Conservation (phyloP, 2,888 invertebrate species). For the Aelia acuminata region DNA sequence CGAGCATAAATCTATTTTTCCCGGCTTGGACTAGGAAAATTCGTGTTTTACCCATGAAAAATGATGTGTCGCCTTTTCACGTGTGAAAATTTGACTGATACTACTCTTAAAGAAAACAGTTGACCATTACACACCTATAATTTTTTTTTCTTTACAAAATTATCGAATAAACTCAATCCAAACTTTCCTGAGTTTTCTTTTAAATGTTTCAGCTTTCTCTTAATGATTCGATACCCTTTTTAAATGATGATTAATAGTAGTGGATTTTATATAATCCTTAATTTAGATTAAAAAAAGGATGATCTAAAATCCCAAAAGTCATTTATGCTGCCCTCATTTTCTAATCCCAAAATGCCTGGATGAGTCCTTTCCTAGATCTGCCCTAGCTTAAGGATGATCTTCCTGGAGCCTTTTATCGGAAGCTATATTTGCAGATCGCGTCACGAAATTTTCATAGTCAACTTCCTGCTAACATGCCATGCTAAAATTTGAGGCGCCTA, state of each 20-base stretch:
- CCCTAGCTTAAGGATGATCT: neutral
- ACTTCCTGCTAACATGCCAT: neutral
- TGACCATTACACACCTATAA: no score
- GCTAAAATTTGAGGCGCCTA: neutral
- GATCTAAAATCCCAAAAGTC: neutral
- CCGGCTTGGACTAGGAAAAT: no score
- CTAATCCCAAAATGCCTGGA: no score
- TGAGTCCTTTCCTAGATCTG: neutral
- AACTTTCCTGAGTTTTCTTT: no score
- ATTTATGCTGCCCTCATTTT: neutral
- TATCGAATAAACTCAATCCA: no score
- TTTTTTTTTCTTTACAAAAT: no score
- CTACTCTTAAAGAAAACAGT: no score
- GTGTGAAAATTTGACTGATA: no score
- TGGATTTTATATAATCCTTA: neutral
- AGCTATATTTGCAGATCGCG: neutral
- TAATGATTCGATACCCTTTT: neutral
- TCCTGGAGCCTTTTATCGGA: neutral
- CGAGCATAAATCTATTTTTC: no score
- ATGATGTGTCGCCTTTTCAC: no score
- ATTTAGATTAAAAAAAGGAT: neutral
- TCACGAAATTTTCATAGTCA: neutral
- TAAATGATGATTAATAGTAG: neutral
- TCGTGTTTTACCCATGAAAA: no score
- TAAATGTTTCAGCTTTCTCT: neutral